Evolutionary conservation across 2,113 vertebrate species (phyloP).

Genomic region (Pseudorasbora parva): DNA sequence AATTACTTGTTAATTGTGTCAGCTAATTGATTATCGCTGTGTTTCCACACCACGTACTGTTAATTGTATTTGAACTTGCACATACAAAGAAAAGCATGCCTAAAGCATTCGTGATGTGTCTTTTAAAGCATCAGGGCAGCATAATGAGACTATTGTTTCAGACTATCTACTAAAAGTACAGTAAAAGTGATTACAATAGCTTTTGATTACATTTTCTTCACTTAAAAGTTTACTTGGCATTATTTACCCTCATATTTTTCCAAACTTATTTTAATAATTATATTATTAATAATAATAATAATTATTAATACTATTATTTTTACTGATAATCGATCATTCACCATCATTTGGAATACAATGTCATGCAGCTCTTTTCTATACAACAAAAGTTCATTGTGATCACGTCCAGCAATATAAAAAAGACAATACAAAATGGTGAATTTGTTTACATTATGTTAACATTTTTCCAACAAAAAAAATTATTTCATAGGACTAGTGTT

Average conservation of each 20-base stretch:
- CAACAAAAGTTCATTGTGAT: background rate
- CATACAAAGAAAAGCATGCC: background rate
- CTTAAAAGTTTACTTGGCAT: background rate
- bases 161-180: background rate
- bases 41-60: background rate
- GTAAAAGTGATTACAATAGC: background rate
- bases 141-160: constrained; percentile 8
- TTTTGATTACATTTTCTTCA: background rate
- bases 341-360: background rate
- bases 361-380: background rate
- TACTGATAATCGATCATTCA: background rate
- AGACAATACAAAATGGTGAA: background rate
- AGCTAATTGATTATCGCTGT: background rate
- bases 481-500: no score
- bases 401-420: background rate
- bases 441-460: background rate
- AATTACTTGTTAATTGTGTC: constrained; percentile 13
- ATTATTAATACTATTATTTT: background rate
- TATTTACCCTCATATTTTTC: background rate
- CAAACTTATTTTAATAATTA: background rate
- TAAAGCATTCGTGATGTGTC: background rate
- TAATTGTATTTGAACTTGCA: background rate
- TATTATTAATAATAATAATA: background rate
- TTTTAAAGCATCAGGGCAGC: background rate
- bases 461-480: background rate